A percentile compares a stretch with the other conserved stretches of the same genome.
These are phyloP conservation scores for Hipparchia sbordonii DNA, from an alignment of 2,888 invertebrate genomes.

Conservation along the genomic window DNA sequence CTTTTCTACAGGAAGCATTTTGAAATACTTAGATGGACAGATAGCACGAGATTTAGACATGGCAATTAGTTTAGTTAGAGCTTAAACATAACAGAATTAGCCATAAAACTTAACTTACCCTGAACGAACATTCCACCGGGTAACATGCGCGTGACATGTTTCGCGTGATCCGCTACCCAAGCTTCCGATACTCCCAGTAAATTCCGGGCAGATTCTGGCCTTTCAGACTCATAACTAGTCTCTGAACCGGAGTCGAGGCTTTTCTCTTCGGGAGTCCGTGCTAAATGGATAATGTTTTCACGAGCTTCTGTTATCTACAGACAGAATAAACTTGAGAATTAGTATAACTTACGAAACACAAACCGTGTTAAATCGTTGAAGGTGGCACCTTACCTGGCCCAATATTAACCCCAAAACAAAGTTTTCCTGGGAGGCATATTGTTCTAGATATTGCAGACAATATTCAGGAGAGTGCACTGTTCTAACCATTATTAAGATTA, in stretches of 20 bases:
- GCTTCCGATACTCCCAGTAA: constrained; percentile 84
- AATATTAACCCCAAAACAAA: constrained; percentile 89
- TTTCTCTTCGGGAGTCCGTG: constrained; percentile 87
- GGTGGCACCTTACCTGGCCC: constrained; percentile 86
- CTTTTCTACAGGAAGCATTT: too few species aligned
- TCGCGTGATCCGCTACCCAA: constrained; percentile 91
- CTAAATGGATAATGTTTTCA: constrained; percentile 91
- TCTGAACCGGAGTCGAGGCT: constrained; percentile 59
- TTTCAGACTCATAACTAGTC: constrained; percentile 58
- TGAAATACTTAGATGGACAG: too few species aligned
- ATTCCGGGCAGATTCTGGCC: constrained; percentile 68
- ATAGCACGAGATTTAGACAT: too few species aligned
- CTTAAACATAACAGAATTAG: neutral
- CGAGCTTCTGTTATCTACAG: constrained; percentile 84
- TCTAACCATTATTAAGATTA: constrained; percentile 83
- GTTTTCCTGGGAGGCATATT: constrained; percentile 84
- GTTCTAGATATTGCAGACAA: constrained; percentile 86
- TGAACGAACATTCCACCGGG: constrained; percentile 94
- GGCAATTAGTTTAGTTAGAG: neutral
- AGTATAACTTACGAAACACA: neutral
- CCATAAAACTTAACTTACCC: constrained; percentile 66
- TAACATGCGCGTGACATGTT: constrained; percentile 93
- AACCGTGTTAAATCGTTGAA: constrained; percentile 21
- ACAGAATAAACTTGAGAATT: neutral
- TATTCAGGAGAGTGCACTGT: constrained; percentile 87